A percentile compares a stretch with the other conserved stretches of the same genome.
Conservation (phyloP, 2,888 invertebrate genomes). For the Tribolium freemani region DNA sequence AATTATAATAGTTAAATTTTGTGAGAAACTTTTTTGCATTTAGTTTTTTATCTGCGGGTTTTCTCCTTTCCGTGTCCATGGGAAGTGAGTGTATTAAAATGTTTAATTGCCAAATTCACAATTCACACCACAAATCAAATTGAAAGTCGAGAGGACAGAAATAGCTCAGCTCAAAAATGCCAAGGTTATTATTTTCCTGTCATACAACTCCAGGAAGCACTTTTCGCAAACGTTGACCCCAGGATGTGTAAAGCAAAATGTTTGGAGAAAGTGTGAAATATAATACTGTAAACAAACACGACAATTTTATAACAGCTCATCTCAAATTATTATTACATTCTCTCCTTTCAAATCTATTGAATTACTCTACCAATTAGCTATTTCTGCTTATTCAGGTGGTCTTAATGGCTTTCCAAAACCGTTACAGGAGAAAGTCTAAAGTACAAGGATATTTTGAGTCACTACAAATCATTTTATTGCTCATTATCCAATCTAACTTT, state of each 20-base stretch:
- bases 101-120: background rate
- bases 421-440: background rate
- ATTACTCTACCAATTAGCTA: background rate
- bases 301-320: no score
- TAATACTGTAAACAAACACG: no score
- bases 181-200: background rate
- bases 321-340: no score
- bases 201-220: background rate
- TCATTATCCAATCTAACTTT: background rate
- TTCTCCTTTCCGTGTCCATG: background rate
- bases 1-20: background rate
- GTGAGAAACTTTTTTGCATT: background rate
- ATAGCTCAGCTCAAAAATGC: background rate
- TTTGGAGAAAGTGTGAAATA: background rate
- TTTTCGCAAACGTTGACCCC: slow-evolving; percentile 25
- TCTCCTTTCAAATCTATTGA: background rate
- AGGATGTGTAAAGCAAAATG: background rate
- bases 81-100: background rate
- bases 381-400: background rate
- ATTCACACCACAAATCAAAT: background rate
- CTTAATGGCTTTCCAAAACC: background rate
- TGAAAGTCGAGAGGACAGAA: background rate
- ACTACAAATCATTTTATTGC: background rate
- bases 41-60: background rate
- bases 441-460: background rate